Conservation (phyloP, 2,888 invertebrate genomes). For the Leptura quadrifasciata region DNA sequence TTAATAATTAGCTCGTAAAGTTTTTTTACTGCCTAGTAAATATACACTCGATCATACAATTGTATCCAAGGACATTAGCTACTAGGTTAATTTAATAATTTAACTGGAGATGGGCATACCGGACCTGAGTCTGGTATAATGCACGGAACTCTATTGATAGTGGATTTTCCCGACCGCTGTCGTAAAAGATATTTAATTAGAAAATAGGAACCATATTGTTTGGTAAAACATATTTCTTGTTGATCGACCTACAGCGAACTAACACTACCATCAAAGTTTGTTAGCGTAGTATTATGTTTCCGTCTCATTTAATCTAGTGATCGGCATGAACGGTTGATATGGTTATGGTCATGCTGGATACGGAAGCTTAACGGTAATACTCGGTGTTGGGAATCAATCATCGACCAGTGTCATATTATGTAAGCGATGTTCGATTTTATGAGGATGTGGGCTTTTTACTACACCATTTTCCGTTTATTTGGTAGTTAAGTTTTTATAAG, state of each 20-base stretch:
- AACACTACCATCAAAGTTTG: slow-evolving; percentile 3
- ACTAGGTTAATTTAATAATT: no score
- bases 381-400: slow-evolving; percentile 33
- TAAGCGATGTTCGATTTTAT: slow-evolving; percentile 17
- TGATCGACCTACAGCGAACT: slow-evolving; percentile 11
- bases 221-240: not conserved
- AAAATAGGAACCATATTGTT: not conserved
- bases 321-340: slow-evolving; percentile 18
- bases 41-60: no score
- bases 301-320: slow-evolving; percentile 32
- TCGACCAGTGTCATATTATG: slow-evolving; percentile 29
- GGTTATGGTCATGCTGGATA: slow-evolving; percentile 1
- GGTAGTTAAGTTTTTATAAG: slow-evolving; percentile 17
- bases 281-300: slow-evolving; percentile 33
- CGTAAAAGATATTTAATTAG: no score
- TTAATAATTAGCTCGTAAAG: no score
- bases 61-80: no score
- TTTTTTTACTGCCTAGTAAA: no score
- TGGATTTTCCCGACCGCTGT: no score
- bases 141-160: no score
- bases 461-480: slow-evolving; percentile 24
- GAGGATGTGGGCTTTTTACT: slow-evolving; percentile 20
- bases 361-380: slow-evolving; percentile 22
- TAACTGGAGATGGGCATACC: no score
- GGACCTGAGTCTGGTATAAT: no score